phyloP scores from a whole-genome alignment of 2,797 vertebrate genomes.

The Rallus crepitans region DNA sequence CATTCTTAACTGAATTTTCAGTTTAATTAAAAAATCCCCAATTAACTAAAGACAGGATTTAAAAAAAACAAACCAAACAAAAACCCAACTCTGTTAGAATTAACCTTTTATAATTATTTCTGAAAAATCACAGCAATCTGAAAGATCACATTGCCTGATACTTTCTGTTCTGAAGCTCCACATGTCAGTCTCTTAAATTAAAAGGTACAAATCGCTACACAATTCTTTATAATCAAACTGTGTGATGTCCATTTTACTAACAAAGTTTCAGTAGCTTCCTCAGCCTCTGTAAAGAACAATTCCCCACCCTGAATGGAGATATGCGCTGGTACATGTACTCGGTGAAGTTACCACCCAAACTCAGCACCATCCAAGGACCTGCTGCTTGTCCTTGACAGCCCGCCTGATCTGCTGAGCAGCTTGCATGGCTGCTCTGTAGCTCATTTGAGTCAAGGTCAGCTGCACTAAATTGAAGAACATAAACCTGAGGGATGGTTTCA shows the following conservation, averaged over 20 bases:
- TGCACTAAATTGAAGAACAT: not conserved
- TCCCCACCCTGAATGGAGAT: accelerated
- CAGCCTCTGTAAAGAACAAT: not conserved
- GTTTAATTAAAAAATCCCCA: not conserved
- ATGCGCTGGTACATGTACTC: accelerated
- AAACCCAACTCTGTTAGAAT: not conserved
- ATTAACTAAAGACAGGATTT: not conserved
- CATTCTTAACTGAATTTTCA: not conserved
- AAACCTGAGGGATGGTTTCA: not conserved
- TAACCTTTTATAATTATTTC: not conserved
- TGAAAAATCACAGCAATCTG: not conserved
- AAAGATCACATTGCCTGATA: not conserved
- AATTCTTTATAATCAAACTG: not conserved
- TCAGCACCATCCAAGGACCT: not conserved
- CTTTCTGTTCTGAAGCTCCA: not conserved
- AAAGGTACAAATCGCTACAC: not conserved
- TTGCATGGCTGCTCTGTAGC: not conserved
- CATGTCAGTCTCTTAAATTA: not conserved
- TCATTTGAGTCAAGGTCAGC: not conserved
- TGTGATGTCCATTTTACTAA: not conserved
- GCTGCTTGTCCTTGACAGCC: not conserved
- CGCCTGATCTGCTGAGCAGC: not conserved
- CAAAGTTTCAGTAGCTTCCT: not conserved
- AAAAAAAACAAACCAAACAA: not conserved
- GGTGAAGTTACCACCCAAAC: not conserved